A percentile compares a stretch with the other conserved stretches of the same genome.
phyloP scores from a whole-genome alignment of 1,140 invertebrate genomes.

The Drosophila ogumai region DNA sequence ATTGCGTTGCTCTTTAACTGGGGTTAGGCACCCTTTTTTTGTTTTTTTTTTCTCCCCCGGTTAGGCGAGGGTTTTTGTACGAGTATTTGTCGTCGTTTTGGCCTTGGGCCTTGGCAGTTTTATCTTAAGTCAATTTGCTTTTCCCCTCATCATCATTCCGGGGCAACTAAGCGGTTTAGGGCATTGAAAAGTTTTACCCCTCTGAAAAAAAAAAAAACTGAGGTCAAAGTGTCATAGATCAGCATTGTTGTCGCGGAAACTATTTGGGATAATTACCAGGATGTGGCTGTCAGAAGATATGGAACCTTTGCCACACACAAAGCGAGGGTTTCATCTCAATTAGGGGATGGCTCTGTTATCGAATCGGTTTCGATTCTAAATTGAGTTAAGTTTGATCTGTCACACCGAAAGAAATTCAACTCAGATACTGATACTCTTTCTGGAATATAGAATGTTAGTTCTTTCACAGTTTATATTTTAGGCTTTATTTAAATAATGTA shows the following conservation, averaged over 20 bases:
- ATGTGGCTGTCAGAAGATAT: constrained; percentile 25
- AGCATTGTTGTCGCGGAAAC: constrained; percentile 33
- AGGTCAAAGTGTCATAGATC: constrained; percentile 43
- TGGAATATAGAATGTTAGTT: neutral
- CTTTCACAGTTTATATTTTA: no score
- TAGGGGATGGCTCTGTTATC: constrained; percentile 45
- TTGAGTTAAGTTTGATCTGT: constrained; percentile 49
- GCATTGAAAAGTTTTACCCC: constrained; percentile 29
- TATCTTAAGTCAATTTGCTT: constrained; percentile 76
- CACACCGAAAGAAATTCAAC: neutral
- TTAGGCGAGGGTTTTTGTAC: constrained; percentile 10
- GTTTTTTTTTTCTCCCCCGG: constrained; percentile 5
- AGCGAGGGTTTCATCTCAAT: constrained; percentile 17
- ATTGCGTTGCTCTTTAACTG: constrained; percentile 66
- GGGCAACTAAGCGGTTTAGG: constrained; percentile 52
- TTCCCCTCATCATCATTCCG: constrained; percentile 47
- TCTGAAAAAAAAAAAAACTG: neutral
- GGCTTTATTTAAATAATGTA: neutral
- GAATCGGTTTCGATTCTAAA: constrained; percentile 52
- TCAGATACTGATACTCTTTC: neutral
- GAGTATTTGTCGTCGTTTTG: constrained; percentile 26
- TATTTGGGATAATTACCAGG: constrained; percentile 58
- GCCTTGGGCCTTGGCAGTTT: constrained; percentile 56
- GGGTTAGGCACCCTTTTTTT: constrained; percentile 68
- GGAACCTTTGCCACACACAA: constrained; percentile 8